Conservation (phyloP, 2,113 vertebrate species). For the Dromiciops gliroides region DNA sequence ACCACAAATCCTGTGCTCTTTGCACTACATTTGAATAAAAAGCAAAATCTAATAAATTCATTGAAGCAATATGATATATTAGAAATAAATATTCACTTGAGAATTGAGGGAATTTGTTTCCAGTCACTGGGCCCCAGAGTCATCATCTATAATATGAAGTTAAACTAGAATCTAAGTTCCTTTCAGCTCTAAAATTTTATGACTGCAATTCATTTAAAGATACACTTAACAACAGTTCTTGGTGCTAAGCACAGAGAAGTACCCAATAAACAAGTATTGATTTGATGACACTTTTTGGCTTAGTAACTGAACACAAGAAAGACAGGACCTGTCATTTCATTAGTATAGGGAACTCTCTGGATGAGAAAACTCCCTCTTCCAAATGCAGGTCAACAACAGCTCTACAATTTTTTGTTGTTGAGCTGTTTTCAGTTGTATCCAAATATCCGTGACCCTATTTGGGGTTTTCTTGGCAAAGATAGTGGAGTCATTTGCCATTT, state of each 20-base stretch:
- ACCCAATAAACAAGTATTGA: not conserved
- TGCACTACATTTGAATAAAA: not conserved
- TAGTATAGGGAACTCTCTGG: not conserved
- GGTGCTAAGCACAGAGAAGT: not conserved
- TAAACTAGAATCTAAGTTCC: not conserved
- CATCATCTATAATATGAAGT: not conserved
- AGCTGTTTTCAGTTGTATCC: too few relatives aligned
- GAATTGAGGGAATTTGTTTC: not conserved
- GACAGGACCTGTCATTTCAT: not conserved
- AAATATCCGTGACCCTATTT: too few relatives aligned
- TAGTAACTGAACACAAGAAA: not conserved
- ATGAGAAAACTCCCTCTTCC: not conserved
- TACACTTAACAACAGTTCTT: not conserved
- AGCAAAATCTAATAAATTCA: not conserved
- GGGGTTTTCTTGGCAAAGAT: too few relatives aligned
- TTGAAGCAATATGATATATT: not conserved
- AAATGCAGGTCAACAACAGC: not conserved
- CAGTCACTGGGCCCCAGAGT: not conserved
- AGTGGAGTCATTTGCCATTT: too few relatives aligned
- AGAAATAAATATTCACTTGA: not conserved
- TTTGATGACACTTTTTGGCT: not conserved
- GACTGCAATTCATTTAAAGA: not conserved
- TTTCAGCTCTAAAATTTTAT: not conserved
- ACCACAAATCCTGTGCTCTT: not conserved
- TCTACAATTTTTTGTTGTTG: too few relatives aligned